Evolutionary conservation across 1,140 invertebrate species (phyloP).

Genomic region (Aculops lycopersici): DNA sequence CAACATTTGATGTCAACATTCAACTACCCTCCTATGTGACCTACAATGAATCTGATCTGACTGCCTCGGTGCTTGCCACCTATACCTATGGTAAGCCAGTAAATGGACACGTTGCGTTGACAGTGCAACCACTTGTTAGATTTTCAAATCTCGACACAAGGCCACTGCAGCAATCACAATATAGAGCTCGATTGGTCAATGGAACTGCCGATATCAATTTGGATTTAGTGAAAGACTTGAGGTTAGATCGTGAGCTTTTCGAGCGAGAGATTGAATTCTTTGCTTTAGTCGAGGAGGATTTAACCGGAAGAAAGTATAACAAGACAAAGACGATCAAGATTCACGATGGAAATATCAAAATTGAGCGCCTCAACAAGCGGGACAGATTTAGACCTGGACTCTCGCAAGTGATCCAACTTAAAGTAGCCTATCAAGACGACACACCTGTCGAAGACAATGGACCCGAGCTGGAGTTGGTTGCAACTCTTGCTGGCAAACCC

Average conservation of each 20-base stretch:
- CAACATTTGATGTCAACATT: conserved; percentile 68
- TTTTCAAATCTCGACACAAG: conserved; percentile 11
- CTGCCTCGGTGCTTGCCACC: conserved; percentile 36
- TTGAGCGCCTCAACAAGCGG: conserved; percentile 45
- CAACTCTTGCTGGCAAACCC: too few relatives aligned
- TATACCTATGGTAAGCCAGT: conserved; percentile 52
- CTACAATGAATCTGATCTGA: conserved; percentile 36
- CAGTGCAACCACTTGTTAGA: conserved; percentile 11
- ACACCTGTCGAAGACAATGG: conserved; percentile 26
- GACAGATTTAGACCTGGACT: conserved; percentile 56
- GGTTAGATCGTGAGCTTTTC: conserved; percentile 8
- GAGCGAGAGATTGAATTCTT: conserved; percentile 37
- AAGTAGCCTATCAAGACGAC: conserved; percentile 37
- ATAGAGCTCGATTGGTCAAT: conserved; percentile 10
- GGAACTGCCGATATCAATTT: conserved; percentile 11
- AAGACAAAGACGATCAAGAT: conserved; percentile 31
- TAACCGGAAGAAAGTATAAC: conserved; percentile 47
- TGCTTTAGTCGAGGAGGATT: conserved; percentile 39
- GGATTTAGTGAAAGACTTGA: conserved; percentile 10
- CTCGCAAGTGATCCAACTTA: conserved; percentile 39
- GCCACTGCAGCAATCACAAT: conserved; percentile 12
- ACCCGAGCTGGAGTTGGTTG: conserved; percentile 27
- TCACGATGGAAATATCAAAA: conserved; percentile 41
- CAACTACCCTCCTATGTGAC: conserved; percentile 41
- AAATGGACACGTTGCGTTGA: conserved; percentile 15